Evolutionary conservation across 92 coral and sea anemone species (phyloP), one percentile per base, ranked within the genome.

Genomic region (Phenganax subtilis): DNA sequence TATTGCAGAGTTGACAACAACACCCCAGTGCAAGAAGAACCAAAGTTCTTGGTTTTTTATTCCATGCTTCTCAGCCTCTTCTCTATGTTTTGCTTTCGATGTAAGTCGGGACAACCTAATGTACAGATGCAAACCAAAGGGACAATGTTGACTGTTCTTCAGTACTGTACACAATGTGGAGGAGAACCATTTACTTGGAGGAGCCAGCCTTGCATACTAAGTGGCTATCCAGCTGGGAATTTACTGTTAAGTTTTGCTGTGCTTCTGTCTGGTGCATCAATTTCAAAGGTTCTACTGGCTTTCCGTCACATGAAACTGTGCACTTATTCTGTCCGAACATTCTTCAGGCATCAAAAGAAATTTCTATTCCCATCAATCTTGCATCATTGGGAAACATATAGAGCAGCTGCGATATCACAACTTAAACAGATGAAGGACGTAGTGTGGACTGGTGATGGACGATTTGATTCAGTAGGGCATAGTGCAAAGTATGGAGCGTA

Each of bases 101-200:
- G 90, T 57, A 87, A 79, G 80, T 60, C 57, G n/a, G 80, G 58
- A 62, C 59, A 71, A 47, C 91, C 91, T 8, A 88, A 60, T 51
- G 86, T 76, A 6, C 47, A 75, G 8, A 81, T 88, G 88, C 85
- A 81, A 58, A 63, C 60, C 25, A 82, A 56, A 72, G 91, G 88
- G 15, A 88, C 88, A 25, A 88, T 88, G 90, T 87, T 83, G 31
- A 84, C 84, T 51, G 87, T 87, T 10, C 52, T 53, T 72, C 90
- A 87, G 57, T 14, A 58, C 47, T 80, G 88, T 30, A 10, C 29
- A 6, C 63, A 58, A 16, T 88, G 76, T 75, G 79, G 76, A n/a
- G 80, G 77, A 62, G 76, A 61, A 17, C 67, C 63, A 51, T 82
- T 47, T 82, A 51, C 71, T 52, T 82, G 85, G 80, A 69, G 66